Conservation (phyloP, 2,113 vertebrate species). For the Chaetura pelagica region DNA sequence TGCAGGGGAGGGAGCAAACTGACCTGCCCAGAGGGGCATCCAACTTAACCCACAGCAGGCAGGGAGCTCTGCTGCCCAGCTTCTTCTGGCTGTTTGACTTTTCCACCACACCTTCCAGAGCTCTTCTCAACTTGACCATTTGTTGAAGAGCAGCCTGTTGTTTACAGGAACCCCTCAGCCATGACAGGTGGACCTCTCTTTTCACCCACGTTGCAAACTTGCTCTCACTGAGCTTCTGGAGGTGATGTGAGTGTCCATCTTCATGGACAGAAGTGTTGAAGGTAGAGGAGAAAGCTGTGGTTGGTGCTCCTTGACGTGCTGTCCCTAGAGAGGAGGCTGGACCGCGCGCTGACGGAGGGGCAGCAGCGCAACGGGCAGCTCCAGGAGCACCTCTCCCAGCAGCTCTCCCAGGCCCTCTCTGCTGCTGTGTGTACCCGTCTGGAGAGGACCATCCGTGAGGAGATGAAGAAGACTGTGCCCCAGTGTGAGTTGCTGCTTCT, state of each 20-base stretch:
- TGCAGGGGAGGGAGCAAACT: not conserved
- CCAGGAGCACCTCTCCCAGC: constrained; percentile 91
- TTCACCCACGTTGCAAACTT: not conserved
- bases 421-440: constrained; percentile 84
- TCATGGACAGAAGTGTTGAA: not conserved
- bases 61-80: not conserved
- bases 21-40: not conserved
- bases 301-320: constrained; percentile 76
- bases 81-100: not conserved
- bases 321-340: constrained; percentile 84
- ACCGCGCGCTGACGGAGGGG: constrained; percentile 84
- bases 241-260: not conserved
- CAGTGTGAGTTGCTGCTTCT: constrained; percentile 83
- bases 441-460: constrained; percentile 93
- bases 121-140: not conserved
- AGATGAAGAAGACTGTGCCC: constrained; percentile 94
- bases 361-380: constrained; percentile 89
- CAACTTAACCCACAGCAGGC: not conserved
- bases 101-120: not conserved
- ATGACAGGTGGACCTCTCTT: not conserved
- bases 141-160: not conserved
- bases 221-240: not conserved
- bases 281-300: not conserved
- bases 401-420: constrained; percentile 88
- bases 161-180: not conserved